Evolutionary conservation across 2,888 invertebrate genomes (phyloP).

Genomic region (Steromphala cineraria): DNA sequence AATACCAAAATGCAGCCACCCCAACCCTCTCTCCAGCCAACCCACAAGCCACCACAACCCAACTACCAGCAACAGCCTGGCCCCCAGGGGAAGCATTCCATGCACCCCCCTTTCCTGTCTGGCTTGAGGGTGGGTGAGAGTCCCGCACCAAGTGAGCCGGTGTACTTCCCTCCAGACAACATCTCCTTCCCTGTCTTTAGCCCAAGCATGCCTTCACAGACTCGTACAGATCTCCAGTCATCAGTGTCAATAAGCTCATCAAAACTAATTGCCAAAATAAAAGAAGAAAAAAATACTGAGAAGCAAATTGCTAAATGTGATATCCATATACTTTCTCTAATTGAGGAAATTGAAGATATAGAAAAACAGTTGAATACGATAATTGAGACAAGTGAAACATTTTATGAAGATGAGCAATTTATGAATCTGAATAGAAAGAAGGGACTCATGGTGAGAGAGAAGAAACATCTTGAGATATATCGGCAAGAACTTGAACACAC

Average conservation of each 20-base stretch:
- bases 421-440: slow-evolving; percentile 46
- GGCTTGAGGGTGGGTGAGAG: neutral
- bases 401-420: slow-evolving; percentile 54
- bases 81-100: no score
- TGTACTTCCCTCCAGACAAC: neutral
- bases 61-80: no score
- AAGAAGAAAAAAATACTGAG: slow-evolving; percentile 46
- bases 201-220: neutral
- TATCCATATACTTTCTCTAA: slow-evolving; percentile 43
- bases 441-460: slow-evolving; percentile 49
- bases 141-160: neutral
- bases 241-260: slow-evolving; percentile 25
- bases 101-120: no score
- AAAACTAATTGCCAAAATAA: slow-evolving; percentile 41
- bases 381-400: slow-evolving; percentile 48
- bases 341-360: slow-evolving; percentile 50
- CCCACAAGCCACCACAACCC: no score
- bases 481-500: slow-evolving; percentile 39
- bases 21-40: no score
- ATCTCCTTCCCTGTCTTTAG: neutral
- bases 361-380: slow-evolving; percentile 47
- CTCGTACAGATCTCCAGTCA: neutral
- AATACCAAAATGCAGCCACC: no score
- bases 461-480: slow-evolving; percentile 46
- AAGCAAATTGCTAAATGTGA: slow-evolving; percentile 49